These are phyloP conservation scores for Acrocyrtus sp. DNA, from an alignment of 2,888 invertebrate species.

Conservation along the genomic window DNA sequence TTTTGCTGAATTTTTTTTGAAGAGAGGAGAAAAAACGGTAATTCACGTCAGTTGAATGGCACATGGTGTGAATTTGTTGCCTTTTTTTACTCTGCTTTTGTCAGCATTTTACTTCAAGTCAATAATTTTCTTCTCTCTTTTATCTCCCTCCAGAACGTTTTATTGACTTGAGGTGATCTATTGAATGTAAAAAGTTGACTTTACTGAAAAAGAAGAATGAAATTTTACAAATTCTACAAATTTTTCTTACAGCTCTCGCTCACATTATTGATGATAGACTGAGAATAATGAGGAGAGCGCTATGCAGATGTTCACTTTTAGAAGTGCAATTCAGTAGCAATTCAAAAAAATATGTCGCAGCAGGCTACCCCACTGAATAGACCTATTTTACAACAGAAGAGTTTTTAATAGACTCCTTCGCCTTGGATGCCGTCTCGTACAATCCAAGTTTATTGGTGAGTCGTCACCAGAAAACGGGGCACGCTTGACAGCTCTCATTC, in stretches of 20 bases:
- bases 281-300: background rate
- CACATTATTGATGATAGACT: background rate
- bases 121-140: conserved; percentile 28
- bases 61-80: conserved; percentile 29
- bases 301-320: conserved; percentile 2
- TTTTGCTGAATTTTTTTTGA: background rate
- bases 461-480: conserved; percentile 40
- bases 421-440: conserved; percentile 26
- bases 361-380: conserved; percentile 13
- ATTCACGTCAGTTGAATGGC: conserved; percentile 18
- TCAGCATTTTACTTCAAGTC: conserved; percentile 23
- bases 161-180: conserved; percentile 37
- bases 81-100: background rate
- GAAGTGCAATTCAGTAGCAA: conserved; percentile 6
- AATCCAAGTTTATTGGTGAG: conserved; percentile 33
- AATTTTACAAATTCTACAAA: conserved; percentile 26
- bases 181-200: conserved; percentile 35
- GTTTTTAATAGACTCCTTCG: conserved; percentile 47
- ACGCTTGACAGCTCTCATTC: conserved; percentile 30
- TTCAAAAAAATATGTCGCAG: conserved; percentile 38
- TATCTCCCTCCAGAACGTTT: conserved; percentile 2
- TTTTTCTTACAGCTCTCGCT: background rate
- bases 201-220: conserved; percentile 1
- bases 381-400: conserved; percentile 27
- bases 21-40: conserved; percentile 13